Evolutionary conservation across 2,113 vertebrate species (phyloP).

Genomic region (Odontophorus gujanensis): DNA sequence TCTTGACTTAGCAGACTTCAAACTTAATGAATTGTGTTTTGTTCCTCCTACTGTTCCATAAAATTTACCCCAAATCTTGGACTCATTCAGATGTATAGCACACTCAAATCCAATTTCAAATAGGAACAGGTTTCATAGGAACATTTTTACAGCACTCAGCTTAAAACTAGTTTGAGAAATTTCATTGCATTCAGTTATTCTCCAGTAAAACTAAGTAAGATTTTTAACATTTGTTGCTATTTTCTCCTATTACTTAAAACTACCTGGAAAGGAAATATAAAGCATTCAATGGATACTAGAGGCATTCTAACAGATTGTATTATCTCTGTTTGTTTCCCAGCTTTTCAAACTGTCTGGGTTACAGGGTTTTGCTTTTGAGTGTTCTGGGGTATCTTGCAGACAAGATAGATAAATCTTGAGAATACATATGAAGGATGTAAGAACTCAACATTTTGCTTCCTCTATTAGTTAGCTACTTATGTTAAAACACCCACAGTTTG

Average conservation of each 20-base stretch:
- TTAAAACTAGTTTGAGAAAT: conserved; percentile 44
- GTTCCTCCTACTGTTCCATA: not conserved
- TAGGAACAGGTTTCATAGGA: not conserved
- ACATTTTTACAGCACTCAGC: not conserved
- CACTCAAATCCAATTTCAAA: not conserved
- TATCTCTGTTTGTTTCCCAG: not conserved
- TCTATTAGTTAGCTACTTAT: not conserved
- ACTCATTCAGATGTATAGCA: not conserved
- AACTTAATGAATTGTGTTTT: not conserved
- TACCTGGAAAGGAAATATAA: conserved; percentile 15
- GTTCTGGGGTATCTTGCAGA: not conserved
- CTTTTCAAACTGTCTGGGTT: not conserved
- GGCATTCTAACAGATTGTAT: conserved; percentile 33
- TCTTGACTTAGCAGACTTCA: not conserved
- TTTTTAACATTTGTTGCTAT: conserved; percentile 52
- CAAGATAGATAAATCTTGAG: rapidly evolving
- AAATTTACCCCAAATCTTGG: not conserved
- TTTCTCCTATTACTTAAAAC: conserved; percentile 45
- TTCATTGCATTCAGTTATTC: conserved; percentile 24
- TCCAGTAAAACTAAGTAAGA: conserved; percentile 46
- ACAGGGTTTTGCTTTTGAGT: not conserved
- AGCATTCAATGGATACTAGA: not conserved
- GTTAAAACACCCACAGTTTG: not conserved
- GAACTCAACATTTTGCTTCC: not conserved
- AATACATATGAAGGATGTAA: not conserved